These are phyloP conservation scores for Dryadula phaetusa DNA, from an alignment of 2,888 invertebrate genomes.

Conservation along the genomic window DNA sequence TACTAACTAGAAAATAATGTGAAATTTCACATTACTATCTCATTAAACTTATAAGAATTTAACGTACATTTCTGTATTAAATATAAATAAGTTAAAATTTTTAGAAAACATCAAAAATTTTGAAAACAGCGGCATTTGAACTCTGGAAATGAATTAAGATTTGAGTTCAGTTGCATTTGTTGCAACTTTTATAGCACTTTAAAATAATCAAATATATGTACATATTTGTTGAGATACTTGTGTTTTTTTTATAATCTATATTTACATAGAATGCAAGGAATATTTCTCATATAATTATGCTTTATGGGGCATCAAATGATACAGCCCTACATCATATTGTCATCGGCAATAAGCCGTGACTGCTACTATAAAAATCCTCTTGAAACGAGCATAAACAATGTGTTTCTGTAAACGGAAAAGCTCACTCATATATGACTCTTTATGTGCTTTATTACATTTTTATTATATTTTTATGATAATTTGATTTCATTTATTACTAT, in stretches of 20 bases:
- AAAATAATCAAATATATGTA: too few relatives aligned
- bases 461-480: slow-evolving; percentile 29
- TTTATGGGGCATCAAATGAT: slow-evolving; percentile 5
- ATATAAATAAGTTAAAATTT: too few relatives aligned
- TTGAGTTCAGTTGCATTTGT: too few relatives aligned
- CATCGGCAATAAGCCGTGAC: slow-evolving; percentile 26
- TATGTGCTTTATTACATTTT: slow-evolving; percentile 21
- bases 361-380: slow-evolving; percentile 37
- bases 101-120: too few relatives aligned
- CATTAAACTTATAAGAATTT: too few relatives aligned
- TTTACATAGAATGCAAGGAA: background rate
- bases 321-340: background rate
- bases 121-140: too few relatives aligned
- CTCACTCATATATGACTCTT: slow-evolving; percentile 21
- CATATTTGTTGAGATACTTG: too few relatives aligned
- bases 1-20: background rate
- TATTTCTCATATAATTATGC: background rate
- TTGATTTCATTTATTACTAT: slow-evolving; percentile 1
- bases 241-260: too few relatives aligned
- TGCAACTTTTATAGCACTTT: too few relatives aligned
- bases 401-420: slow-evolving; percentile 20
- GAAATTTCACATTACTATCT: too few relatives aligned
- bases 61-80: too few relatives aligned
- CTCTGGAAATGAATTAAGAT: too few relatives aligned
- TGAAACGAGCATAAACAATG: slow-evolving; percentile 32